phyloP scores from a whole-genome alignment of 2,888 invertebrate genomes.

The Temnothorax ravouxi region DNA sequence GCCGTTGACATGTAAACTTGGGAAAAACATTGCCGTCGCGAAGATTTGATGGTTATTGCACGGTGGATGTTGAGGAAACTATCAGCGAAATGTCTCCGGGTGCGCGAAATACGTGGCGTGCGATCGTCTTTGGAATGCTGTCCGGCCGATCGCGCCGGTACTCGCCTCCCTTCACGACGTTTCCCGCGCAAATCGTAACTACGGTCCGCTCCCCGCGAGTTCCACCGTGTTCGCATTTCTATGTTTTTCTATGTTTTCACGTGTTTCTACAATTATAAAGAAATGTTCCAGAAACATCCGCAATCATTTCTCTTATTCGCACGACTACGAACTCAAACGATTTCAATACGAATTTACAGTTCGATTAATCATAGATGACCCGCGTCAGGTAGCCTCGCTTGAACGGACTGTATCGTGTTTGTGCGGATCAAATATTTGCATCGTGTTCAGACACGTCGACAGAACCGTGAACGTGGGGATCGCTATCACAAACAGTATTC shows the following conservation, averaged over 20 bases:
- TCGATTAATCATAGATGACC: background rate
- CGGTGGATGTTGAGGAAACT: background rate
- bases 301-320: background rate
- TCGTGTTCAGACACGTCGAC: slow-evolving; percentile 9
- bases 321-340: background rate
- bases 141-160: slow-evolving; percentile 45
- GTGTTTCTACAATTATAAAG: background rate
- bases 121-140: slow-evolving; percentile 67
- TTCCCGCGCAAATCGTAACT: slow-evolving; percentile 72
- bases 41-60: background rate
- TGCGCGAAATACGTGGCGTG: slow-evolving; percentile 21
- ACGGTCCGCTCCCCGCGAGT: slow-evolving; percentile 64
- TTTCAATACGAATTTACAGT: background rate
- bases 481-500: background rate
- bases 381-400: no score
- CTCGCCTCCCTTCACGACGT: slow-evolving; percentile 48
- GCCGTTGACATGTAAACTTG: background rate
- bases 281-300: no score
- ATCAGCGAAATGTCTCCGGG: background rate
- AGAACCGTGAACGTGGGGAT: background rate
- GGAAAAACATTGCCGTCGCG: background rate
- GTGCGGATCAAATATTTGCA: slow-evolving; percentile 29
- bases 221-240: slow-evolving; percentile 25
- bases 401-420: slow-evolving; percentile 11
- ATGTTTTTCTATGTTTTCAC: background rate